Evolutionary conservation across 2,113 vertebrate genomes (phyloP).

Genomic region (Rhinoderma darwinii): DNA sequence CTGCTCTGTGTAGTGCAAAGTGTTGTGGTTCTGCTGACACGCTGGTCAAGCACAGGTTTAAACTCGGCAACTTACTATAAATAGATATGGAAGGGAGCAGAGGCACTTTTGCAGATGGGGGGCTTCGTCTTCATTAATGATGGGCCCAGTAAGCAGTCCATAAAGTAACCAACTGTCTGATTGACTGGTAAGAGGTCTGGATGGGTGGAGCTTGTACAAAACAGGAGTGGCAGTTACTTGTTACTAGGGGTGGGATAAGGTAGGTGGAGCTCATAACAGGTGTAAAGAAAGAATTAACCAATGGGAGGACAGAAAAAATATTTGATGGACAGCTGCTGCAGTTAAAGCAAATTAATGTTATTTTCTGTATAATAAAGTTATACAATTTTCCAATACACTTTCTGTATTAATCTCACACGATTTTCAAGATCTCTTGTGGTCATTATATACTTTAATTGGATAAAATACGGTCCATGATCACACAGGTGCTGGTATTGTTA

Average conservation of each 20-base stretch:
- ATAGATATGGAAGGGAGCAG: background rate
- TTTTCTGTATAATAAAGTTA: no score
- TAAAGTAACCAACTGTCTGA: background rate
- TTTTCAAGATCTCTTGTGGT: no score
- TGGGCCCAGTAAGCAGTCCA: background rate
- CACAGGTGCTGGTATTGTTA: no score
- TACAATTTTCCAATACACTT: no score
- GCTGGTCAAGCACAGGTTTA: no score
- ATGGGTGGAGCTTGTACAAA: background rate
- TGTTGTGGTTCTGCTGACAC: no score
- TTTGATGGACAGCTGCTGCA: background rate
- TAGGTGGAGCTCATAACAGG: background rate
- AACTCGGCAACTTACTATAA: background rate
- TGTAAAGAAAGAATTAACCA: background rate
- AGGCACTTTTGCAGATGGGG: no score
- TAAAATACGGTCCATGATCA: no score
- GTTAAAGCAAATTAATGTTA: no score
- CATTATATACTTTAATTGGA: no score
- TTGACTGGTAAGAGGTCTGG: background rate
- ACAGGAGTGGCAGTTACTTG: background rate
- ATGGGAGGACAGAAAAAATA: background rate
- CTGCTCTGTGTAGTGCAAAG: no score
- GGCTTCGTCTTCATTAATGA: background rate
- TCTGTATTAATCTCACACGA: no score
- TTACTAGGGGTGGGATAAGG: background rate